These are phyloP conservation scores for Battus philenor DNA, from an alignment of 1,140 invertebrate species.

Conservation along the genomic window DNA sequence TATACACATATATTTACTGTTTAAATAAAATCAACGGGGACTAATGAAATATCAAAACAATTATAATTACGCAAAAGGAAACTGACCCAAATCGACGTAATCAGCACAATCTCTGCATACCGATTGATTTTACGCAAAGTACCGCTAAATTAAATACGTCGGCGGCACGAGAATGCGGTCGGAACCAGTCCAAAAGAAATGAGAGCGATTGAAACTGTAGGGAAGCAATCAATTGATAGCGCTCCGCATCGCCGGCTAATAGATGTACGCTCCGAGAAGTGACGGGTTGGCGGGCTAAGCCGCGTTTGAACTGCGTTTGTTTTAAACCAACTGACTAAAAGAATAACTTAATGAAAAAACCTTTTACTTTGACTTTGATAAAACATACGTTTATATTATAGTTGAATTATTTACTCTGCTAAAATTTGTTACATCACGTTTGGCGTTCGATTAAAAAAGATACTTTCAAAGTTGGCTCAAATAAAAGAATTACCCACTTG, in stretches of 20 bases:
- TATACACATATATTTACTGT: too few species aligned
- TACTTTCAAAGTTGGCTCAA: too few species aligned
- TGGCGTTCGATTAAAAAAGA: too few species aligned
- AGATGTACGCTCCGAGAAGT: conserved; percentile 4
- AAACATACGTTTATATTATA: too few species aligned
- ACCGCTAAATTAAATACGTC: conserved; percentile 10
- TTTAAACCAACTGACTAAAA: too few species aligned
- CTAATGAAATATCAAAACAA: neutral
- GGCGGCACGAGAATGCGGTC: conserved; percentile 3
- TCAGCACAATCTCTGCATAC: neutral
- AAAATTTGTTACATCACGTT: too few species aligned
- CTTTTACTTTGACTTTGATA: too few species aligned
- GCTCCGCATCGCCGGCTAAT: neutral
- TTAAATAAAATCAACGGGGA: too few species aligned
- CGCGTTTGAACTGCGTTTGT: neutral
- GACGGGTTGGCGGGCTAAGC: neutral
- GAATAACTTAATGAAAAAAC: too few species aligned
- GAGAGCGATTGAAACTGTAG: conserved; percentile 6
- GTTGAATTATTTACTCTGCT: too few species aligned
- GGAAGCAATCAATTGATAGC: conserved; percentile 5
- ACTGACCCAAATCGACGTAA: neutral
- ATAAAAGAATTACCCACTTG: too few species aligned
- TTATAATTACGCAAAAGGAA: conserved; percentile 4
- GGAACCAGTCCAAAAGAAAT: conserved; percentile 8
- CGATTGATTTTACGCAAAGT: conserved; percentile 8